These are phyloP conservation scores for Eupsittula cactorum DNA, from an alignment of 2,113 vertebrate species.

Conservation along the genomic window DNA sequence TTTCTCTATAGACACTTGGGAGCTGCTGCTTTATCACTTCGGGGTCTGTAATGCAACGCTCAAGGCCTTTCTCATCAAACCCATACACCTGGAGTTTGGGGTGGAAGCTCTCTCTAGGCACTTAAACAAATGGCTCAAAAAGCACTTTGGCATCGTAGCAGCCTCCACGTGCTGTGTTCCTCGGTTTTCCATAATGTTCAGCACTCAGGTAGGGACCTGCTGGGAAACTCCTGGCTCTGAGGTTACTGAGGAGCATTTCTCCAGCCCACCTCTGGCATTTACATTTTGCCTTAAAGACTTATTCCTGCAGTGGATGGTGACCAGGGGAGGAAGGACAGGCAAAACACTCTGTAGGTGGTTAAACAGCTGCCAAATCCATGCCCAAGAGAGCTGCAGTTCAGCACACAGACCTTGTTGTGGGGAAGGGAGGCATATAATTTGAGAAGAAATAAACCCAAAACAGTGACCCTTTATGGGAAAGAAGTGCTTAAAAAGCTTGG, in stretches of 20 bases:
- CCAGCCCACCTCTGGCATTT: not conserved
- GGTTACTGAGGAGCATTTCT: not conserved
- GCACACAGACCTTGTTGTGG: not conserved
- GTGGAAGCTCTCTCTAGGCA: not conserved
- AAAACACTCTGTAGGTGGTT: not conserved
- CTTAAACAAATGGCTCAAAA: not conserved
- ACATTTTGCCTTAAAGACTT: not conserved
- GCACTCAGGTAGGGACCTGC: not conserved
- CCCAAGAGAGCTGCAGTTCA: constrained; percentile 11
- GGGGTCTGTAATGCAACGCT: not conserved
- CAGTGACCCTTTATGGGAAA: constrained; percentile 48
- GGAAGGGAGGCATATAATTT: constrained; percentile 33
- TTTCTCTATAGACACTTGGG: not conserved
- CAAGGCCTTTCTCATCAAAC: not conserved
- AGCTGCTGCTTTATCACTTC: not conserved
- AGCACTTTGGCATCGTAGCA: not conserved
- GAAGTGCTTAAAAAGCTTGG: not conserved
- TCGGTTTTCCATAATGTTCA: not conserved
- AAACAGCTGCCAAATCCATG: not conserved
- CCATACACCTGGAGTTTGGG: not conserved
- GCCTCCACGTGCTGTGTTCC: not conserved
- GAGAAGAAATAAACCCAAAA: constrained; percentile 17
- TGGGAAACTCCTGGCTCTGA: not conserved
- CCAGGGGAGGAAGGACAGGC: not conserved
- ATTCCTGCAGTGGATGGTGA: not conserved